Conservation (phyloP, 1,140 invertebrate genomes). For the Heliconius himera region DNA sequence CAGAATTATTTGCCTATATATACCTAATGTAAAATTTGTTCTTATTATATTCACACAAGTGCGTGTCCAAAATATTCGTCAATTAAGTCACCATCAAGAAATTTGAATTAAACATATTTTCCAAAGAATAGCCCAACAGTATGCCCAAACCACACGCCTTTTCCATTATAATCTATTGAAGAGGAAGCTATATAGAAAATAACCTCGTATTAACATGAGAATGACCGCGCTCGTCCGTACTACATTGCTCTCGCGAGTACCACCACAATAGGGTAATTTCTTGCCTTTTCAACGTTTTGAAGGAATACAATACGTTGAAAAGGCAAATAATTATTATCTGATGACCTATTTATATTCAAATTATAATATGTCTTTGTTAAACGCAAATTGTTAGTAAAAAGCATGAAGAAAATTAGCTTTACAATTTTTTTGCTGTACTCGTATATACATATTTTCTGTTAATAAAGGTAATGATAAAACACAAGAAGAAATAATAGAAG, state of each 20-base stretch:
- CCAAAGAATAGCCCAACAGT: not conserved
- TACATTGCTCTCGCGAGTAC: constrained; percentile 22
- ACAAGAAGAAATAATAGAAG: no score
- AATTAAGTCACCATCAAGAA: not conserved
- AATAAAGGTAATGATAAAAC: no score
- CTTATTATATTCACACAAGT: not conserved
- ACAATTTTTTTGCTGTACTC: no score
- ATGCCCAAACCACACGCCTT: constrained; percentile 3
- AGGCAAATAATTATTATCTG: not conserved
- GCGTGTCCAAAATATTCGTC: not conserved
- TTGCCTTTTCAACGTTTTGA: not conserved
- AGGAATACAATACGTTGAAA: constrained; percentile 16
- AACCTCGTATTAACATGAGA: constrained; percentile 36
- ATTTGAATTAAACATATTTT: constrained; percentile 8
- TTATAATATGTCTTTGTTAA: not conserved
- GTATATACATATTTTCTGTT: no score
- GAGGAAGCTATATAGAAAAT: constrained; percentile 16
- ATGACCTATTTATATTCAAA: constrained; percentile 17
- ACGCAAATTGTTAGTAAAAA: not conserved
- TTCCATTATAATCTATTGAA: constrained; percentile 18
- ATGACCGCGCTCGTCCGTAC: constrained; percentile 31
- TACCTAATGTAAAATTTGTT: not conserved
- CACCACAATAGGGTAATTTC: constrained; percentile 25
- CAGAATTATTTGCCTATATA: not conserved
- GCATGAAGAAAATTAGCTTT: no score